phyloP scores from a whole-genome alignment of 2,888 invertebrate species.

The Ditula angustiorana region DNA sequence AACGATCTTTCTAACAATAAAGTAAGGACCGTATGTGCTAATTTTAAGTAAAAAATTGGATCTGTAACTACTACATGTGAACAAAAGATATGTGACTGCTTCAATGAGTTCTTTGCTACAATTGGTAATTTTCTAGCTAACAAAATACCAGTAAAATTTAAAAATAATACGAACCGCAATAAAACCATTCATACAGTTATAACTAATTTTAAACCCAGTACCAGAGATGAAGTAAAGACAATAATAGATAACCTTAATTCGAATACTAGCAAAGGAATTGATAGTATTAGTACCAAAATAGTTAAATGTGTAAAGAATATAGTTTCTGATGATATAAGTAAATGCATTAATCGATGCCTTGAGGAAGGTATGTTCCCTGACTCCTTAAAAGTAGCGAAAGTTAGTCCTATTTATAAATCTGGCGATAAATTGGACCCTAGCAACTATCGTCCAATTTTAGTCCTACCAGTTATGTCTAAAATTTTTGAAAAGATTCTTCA shows the following conservation, averaged over 20 bases:
- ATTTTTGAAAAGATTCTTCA: slow-evolving; percentile 6
- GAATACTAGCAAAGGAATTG: slow-evolving; percentile 14
- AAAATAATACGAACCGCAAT: no score
- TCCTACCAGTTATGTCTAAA: background rate
- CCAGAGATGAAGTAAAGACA: background rate
- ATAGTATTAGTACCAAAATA: slow-evolving; percentile 9
- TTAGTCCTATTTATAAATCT: slow-evolving; percentile 5
- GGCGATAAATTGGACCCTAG: slow-evolving; percentile 4
- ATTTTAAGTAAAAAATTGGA: no score
- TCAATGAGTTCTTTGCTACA: no score
- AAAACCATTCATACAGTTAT: background rate
- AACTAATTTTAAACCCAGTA: background rate
- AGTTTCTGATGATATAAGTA: background rate
- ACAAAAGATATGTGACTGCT: no score
- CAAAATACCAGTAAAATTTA: no score
- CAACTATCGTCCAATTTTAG: slow-evolving; percentile 5
- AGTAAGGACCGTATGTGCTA: no score
- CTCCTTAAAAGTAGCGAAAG: slow-evolving; percentile 7
- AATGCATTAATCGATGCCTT: background rate
- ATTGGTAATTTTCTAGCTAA: no score
- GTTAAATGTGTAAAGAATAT: slow-evolving; percentile 12
- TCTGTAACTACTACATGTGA: no score
- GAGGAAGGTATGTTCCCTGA: background rate
- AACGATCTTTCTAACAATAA: no score
- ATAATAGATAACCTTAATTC: slow-evolving; percentile 19